phyloP scores from a whole-genome alignment of 2,113 vertebrate genomes.

The Lepus europaeus region DNA sequence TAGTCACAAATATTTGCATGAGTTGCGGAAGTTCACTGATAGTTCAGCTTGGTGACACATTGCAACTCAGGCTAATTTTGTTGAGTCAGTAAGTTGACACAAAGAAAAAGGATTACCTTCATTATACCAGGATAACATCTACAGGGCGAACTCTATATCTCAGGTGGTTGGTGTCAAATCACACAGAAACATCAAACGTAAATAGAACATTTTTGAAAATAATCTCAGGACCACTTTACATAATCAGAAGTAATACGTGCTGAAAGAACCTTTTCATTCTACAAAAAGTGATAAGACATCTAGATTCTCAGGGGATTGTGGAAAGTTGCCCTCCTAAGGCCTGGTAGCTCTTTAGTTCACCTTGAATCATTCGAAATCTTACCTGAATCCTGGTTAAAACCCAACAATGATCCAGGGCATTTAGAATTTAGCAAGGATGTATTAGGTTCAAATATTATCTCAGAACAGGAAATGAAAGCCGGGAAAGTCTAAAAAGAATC shows the following conservation, averaged over 20 bases:
- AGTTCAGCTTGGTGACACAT: neutral
- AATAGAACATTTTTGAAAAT: neutral
- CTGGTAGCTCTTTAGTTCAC: neutral
- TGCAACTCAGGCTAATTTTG: neutral
- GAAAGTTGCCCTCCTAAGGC: neutral
- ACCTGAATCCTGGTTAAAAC: conserved; percentile 5
- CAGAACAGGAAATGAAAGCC: neutral
- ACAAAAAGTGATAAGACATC: neutral
- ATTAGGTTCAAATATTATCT: conserved; percentile 44
- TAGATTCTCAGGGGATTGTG: neutral
- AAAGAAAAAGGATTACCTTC: neutral
- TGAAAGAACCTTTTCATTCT: neutral
- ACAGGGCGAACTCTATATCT: neutral
- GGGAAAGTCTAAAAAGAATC: neutral
- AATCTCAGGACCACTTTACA: neutral
- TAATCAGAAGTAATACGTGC: neutral
- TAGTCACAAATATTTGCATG: neutral
- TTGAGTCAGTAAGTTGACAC: neutral
- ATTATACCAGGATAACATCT: neutral
- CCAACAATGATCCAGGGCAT: neutral
- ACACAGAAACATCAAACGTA: neutral
- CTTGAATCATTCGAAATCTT: neutral
- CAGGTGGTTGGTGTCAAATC: neutral
- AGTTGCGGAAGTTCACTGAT: neutral
- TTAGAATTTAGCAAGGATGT: neutral